phyloP scores from a whole-genome alignment of 2,797 vertebrate genomes.

The Epinephelus malabaricus region DNA sequence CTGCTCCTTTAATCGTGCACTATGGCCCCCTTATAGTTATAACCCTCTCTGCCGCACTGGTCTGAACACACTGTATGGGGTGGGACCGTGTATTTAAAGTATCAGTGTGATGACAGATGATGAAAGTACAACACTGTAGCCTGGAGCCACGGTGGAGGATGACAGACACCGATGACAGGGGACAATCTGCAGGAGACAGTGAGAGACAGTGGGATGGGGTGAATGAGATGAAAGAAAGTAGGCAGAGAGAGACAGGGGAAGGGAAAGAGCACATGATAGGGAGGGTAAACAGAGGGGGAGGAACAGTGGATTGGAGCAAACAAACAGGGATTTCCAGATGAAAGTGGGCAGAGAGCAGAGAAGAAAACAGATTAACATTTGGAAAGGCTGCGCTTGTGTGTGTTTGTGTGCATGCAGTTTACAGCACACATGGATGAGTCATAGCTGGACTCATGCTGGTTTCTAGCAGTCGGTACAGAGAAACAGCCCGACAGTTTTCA shows the following conservation, averaged over 20 bases:
- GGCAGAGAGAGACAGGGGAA: constrained; percentile 18
- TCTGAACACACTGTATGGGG: constrained; percentile 4
- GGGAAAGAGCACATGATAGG: constrained; percentile 17
- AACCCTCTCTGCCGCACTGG: not conserved
- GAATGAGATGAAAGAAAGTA: constrained; percentile 46
- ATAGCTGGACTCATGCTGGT: constrained; percentile 54
- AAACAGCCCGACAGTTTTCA: constrained; percentile 15
- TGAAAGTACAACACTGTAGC: constrained; percentile 53
- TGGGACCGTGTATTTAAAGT: constrained; percentile 31
- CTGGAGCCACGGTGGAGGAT: constrained; percentile 43
- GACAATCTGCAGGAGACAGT: constrained; percentile 42
- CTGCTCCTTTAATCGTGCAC: not conserved
- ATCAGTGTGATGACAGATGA: constrained; percentile 50
- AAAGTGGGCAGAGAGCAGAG: constrained; percentile 51
- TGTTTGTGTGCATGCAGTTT: constrained; percentile 8
- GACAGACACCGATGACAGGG: constrained; percentile 57
- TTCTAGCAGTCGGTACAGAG: constrained; percentile 33
- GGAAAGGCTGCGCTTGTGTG: constrained; percentile 16
- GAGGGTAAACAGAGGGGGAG: constrained; percentile 41
- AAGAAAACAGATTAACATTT: constrained; percentile 62
- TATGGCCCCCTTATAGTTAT: not conserved
- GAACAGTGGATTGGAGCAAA: constrained; percentile 51
- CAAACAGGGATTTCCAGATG: constrained; percentile 62
- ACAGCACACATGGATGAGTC: constrained; percentile 67
- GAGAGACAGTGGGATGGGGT: constrained; percentile 27